Evolutionary conservation across 1,140 invertebrate genomes (phyloP).

Genomic region (Zeugodacus cucurbitae): DNA sequence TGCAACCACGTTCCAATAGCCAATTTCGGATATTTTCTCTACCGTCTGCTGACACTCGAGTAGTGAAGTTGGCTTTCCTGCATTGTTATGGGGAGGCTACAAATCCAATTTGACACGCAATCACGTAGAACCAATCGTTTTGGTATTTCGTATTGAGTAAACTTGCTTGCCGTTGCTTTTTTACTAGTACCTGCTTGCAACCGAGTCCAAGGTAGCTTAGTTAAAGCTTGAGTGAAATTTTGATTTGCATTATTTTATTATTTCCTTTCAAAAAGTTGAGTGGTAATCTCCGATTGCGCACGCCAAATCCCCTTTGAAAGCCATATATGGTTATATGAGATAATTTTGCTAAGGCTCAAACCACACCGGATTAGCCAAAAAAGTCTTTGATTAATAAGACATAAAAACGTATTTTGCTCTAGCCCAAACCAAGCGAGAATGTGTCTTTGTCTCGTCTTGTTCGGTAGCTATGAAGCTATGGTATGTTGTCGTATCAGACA

Average conservation of each 20-base stretch:
- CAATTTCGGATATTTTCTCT: conserved; percentile 17
- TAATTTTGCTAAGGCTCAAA: too few species aligned
- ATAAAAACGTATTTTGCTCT: too few species aligned
- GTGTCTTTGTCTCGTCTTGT: too few species aligned
- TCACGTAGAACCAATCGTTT: conserved; percentile 48
- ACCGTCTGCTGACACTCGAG: neutral
- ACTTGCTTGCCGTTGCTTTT: neutral
- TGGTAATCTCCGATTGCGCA: conserved; percentile 2
- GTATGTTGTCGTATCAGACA: too few species aligned
- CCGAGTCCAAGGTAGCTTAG: neutral
- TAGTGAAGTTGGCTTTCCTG: neutral
- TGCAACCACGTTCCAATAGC: neutral
- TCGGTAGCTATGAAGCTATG: too few species aligned
- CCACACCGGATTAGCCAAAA: too few species aligned
- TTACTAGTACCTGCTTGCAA: neutral
- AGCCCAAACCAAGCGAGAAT: too few species aligned
- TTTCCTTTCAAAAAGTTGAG: neutral
- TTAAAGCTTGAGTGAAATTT: neutral
- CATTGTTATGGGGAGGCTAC: neutral
- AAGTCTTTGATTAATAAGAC: too few species aligned
- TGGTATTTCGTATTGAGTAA: conserved; percentile 4
- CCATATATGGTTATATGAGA: neutral
- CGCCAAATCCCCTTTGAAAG: neutral
- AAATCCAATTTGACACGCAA: conserved; percentile 47
- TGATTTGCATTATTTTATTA: conserved; percentile 19